Evolutionary conservation across 2,888 invertebrate species (phyloP), one percentile per base, ranked within the genome.

Genomic region (Xestia xanthographa): DNA sequence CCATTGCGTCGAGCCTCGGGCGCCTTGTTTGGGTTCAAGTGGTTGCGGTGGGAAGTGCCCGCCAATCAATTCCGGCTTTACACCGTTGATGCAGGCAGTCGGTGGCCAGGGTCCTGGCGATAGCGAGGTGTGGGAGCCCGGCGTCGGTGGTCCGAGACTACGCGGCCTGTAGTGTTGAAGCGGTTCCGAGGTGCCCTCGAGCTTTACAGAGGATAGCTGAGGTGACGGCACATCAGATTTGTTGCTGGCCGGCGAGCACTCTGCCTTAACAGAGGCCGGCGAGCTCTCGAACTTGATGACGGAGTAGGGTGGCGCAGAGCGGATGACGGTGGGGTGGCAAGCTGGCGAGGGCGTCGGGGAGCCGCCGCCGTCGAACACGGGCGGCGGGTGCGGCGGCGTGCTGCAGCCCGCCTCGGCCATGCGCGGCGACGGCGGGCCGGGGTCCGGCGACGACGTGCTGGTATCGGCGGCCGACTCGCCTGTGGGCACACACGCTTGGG

Each of bases 401-500:
- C 92, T 97, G 97, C 94, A 97, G 95, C 97, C 97, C 94, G 97
- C 97, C 95, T 97, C 97, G 93, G 97, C 97, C 97, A 98, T 97
- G 96, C 98, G 98, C 94, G 98, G 98, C 93, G 98, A 98, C 95
- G 98, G 97, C 94, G 98, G 98, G 95, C 98, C 98, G 90, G 98
- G 97, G 97, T 98, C 98, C 95, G 98, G 98, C 94, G 98, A 99
- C 94, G 98, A 98, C 94, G 98, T 98, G 95, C 98, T 98, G 94
- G 98, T 98, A 97, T 99, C 99, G 95, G 98, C 98, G 97, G 98
- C 98, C 95, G 98, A 98, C 97, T 98, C 99, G 97, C 98, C 98
- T 98, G 97, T 91, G 92, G 89, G 90, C 91, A 93, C 93, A 95
- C 93, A 87, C 79, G 77, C 56, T 74, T 83, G 75, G 93, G 94